A percentile compares a stretch with the other conserved stretches of the same genome.
These are phyloP conservation scores for Macropodus opercularis DNA, from an alignment of 2,797 vertebrate species.

Conservation along the genomic window DNA sequence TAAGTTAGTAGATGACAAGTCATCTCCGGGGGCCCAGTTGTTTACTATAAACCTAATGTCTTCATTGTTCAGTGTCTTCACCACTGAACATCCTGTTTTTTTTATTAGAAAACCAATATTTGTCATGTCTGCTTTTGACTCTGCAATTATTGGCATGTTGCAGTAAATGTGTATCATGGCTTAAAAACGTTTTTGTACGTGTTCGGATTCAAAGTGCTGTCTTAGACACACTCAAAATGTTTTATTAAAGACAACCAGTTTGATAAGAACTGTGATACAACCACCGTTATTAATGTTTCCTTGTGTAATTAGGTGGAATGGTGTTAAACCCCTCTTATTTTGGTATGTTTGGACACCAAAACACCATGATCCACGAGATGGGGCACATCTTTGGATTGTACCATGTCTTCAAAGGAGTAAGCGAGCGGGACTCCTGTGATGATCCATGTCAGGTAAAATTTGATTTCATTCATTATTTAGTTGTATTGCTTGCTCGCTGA, in stretches of 20 bases:
- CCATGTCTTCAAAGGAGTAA: slow-evolving; percentile 98
- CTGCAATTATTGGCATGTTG: slow-evolving; percentile 29
- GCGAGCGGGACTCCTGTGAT: slow-evolving; percentile 94
- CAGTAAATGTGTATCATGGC: slow-evolving; percentile 25
- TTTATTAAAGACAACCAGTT: too few species aligned
- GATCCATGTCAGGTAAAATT: slow-evolving; percentile 90
- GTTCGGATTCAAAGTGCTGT: slow-evolving; percentile 9
- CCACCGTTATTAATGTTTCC: not conserved
- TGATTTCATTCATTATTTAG: not conserved
- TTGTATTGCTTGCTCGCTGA: not conserved
- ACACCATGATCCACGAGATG: slow-evolving; percentile 97
- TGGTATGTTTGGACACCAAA: slow-evolving; percentile 88
- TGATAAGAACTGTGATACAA: not conserved
- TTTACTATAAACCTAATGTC: slow-evolving; percentile 53
- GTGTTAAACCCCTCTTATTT: slow-evolving; percentile 94
- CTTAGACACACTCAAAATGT: not conserved
- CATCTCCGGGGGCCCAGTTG: slow-evolving; percentile 27
- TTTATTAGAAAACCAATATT: slow-evolving; percentile 60
- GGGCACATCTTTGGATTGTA: slow-evolving; percentile 96
- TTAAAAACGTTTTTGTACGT: slow-evolving; percentile 1
- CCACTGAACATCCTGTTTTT: slow-evolving; percentile 53
- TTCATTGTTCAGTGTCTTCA: slow-evolving; percentile 47
- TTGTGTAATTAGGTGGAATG: slow-evolving; percentile 86
- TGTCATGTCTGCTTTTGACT: slow-evolving; percentile 39
- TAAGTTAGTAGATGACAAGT: slow-evolving; percentile 38